A percentile compares a stretch with the other conserved stretches of the same genome.
These are phyloP conservation scores for Aleiodes alternator DNA, from an alignment of 2,888 invertebrate species.

Conservation along the genomic window DNA sequence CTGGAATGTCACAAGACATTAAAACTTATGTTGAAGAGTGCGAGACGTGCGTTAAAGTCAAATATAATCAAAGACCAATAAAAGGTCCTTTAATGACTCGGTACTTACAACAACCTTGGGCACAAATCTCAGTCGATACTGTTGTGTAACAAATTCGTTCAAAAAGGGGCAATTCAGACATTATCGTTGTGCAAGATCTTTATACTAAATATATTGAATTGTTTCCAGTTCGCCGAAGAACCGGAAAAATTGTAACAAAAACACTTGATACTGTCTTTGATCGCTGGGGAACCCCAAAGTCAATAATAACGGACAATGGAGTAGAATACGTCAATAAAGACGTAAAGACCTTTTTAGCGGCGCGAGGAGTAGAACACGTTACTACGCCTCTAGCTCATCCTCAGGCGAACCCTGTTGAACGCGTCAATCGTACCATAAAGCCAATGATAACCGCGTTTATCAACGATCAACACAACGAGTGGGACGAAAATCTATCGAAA, in stretches of 20 bases:
- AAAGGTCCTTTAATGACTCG: slow-evolving; percentile 33
- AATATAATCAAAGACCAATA: slow-evolving; percentile 25
- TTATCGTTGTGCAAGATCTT: neutral
- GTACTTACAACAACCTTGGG: slow-evolving; percentile 37
- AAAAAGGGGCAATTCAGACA: neutral
- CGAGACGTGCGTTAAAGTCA: no score
- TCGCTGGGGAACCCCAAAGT: slow-evolving; percentile 48
- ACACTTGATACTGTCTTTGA: slow-evolving; percentile 32
- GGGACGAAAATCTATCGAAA: no score
- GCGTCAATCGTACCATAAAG: slow-evolving; percentile 53
- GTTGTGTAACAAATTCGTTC: slow-evolving; percentile 33
- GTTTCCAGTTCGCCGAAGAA: no score
- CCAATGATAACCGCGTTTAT: slow-evolving; percentile 48
- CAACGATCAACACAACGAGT: no score
- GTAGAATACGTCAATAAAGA: slow-evolving; percentile 47
- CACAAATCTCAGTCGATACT: slow-evolving; percentile 42
- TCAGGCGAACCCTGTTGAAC: slow-evolving; percentile 55
- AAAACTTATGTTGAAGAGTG: no score
- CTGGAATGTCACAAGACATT: slow-evolving; percentile 13
- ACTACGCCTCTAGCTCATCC: slow-evolving; percentile 41
- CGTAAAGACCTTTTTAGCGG: slow-evolving; percentile 16
- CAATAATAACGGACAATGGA: slow-evolving; percentile 52
- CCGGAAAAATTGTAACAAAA: no score
- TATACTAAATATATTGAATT: no score
- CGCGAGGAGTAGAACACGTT: slow-evolving; percentile 32